Conservation (phyloP, 2,113 vertebrate genomes). For the Hippolais icterina region DNA sequence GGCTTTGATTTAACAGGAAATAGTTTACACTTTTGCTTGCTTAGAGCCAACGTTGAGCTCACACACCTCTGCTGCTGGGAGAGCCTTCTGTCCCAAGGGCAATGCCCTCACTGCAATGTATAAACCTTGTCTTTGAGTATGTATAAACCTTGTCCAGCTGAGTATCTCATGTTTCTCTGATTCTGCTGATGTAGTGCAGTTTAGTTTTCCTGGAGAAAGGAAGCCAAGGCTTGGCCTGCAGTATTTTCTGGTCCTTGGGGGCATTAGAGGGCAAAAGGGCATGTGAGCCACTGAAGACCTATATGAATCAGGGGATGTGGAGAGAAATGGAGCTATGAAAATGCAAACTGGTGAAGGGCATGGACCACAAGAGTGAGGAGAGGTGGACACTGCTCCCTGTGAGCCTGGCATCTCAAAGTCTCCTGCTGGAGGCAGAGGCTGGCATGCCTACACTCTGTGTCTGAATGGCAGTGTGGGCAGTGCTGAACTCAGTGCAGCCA, state of each 20-base stretch:
- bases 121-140: not conserved
- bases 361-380: not conserved
- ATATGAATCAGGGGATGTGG: not conserved
- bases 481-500: not conserved
- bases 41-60: not conserved
- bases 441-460: fast-evolving
- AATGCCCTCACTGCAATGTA: fast-evolving
- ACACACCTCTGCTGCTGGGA: not conserved
- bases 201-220: not conserved
- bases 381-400: not conserved
- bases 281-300: fast-evolving
- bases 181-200: not conserved
- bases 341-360: not conserved
- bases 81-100: not conserved
- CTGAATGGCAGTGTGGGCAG: not conserved
- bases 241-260: not conserved
- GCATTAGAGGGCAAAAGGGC: not conserved
- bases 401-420: not conserved
- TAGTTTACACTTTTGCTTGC: not conserved
- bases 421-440: not conserved
- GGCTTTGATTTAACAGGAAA: not conserved
- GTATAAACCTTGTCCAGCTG: not conserved
- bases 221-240: not conserved
- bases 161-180: not conserved
- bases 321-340: not conserved